Evolutionary conservation across 2,113 vertebrate genomes (phyloP).

Genomic region (Mormyrus lacerda): DNA sequence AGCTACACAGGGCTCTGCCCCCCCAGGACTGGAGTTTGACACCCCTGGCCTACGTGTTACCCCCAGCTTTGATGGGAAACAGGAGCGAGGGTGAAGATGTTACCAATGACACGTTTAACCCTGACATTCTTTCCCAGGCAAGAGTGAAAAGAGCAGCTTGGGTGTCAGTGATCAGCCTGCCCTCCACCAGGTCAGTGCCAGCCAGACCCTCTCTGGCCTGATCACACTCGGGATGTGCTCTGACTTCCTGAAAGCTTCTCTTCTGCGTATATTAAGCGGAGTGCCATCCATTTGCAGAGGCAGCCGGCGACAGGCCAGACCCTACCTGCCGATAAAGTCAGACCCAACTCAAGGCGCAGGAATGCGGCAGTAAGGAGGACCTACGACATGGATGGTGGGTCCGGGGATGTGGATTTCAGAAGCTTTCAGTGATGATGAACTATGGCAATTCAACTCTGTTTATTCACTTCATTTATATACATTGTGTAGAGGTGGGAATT

Average conservation of each 20-base stretch:
- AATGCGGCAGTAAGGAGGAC: not conserved
- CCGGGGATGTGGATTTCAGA: not conserved
- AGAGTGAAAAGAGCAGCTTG: slow-evolving; percentile 8
- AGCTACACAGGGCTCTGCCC: too few species aligned
- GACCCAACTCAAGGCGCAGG: not conserved
- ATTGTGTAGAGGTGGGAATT: not conserved
- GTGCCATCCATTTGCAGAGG: slow-evolving; percentile 2
- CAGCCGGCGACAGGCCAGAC: not conserved
- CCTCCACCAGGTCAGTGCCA: slow-evolving; percentile 22
- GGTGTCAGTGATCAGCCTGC: not conserved
- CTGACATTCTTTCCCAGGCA: slow-evolving; percentile 27
- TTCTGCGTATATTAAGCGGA: not conserved
- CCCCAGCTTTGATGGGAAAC: not conserved
- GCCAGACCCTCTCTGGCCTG: not conserved
- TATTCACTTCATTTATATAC: not conserved
- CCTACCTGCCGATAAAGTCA: not conserved
- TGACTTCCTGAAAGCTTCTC: not conserved
- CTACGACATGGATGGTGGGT: slow-evolving; percentile 25
- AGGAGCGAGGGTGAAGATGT: not conserved
- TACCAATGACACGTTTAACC: not conserved
- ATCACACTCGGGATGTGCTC: not conserved
- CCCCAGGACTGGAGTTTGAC: too few species aligned
- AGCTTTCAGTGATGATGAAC: not conserved
- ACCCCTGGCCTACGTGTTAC: not conserved
- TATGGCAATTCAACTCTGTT: not conserved